Evolutionary conservation across 2,888 invertebrate genomes (phyloP).

Genomic region (Yponomeuta evonymella): DNA sequence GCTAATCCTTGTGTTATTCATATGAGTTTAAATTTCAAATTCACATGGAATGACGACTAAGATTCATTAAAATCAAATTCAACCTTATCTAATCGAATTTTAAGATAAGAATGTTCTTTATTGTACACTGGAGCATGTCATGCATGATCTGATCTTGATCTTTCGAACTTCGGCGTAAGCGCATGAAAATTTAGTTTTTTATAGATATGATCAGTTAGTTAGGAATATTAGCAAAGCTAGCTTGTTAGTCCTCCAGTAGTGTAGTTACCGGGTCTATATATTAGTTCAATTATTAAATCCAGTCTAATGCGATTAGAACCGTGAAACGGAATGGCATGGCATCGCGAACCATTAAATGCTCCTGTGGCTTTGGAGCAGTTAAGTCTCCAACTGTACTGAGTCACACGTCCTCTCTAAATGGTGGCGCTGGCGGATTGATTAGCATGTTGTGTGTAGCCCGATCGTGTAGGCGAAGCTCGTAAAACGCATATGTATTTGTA

Average conservation of each 20-base stretch:
- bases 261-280: too few relatives aligned
- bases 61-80: not conserved
- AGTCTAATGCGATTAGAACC: too few relatives aligned
- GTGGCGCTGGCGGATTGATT: not conserved
- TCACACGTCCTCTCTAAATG: not conserved
- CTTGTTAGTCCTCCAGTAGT: too few relatives aligned
- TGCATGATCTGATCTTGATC: too few relatives aligned
- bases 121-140: too few relatives aligned
- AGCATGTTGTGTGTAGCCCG: not conserved
- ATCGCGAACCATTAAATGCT: too few relatives aligned
- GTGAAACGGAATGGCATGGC: too few relatives aligned
- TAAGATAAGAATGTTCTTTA: not conserved
- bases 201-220: too few relatives aligned
- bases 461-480: not conserved
- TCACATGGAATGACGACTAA: not conserved
- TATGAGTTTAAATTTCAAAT: not conserved
- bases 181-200: too few relatives aligned
- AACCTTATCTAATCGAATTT: not conserved
- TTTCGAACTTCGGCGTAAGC: too few relatives aligned
- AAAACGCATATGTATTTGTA: not conserved
- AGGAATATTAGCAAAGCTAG: too few relatives aligned
- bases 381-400: not conserved
- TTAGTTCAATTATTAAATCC: too few relatives aligned
- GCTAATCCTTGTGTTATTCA: not conserved
- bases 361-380: not conserved